phyloP scores from a whole-genome alignment of 2,113 vertebrate species.

The Bungarus multicinctus region DNA sequence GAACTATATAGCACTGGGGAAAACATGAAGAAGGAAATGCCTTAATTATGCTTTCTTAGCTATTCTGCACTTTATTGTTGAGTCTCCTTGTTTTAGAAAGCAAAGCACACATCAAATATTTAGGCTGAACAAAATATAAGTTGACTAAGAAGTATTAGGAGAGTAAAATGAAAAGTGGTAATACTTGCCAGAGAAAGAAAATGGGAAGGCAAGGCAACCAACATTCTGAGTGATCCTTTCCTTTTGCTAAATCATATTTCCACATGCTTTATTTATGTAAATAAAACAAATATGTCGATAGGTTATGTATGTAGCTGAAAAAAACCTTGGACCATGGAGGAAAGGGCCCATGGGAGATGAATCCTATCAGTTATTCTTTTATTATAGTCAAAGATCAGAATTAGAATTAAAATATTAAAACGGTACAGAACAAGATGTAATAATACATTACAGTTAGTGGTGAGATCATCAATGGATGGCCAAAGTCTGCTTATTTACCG shows the following conservation, averaged over 20 bases:
- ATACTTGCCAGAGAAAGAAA: conserved; percentile 35
- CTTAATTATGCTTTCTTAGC: conserved; percentile 1
- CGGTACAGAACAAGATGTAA: too few species aligned
- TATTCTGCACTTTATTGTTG: not conserved
- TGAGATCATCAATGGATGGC: too few species aligned
- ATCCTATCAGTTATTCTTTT: conserved; percentile 21
- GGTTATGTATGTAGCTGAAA: conserved; percentile 52
- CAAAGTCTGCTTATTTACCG: too few species aligned
- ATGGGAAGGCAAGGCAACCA: conserved; percentile 7
- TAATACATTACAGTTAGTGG: too few species aligned
- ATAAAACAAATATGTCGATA: conserved; percentile 58
- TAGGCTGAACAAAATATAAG: not conserved
- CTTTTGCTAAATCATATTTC: conserved; percentile 39
- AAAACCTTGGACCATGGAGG: conserved; percentile 56
- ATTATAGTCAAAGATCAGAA: too few species aligned
- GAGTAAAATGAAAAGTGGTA: not conserved
- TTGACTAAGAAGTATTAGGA: not conserved
- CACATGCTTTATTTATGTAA: conserved; percentile 48
- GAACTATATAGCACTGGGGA: not conserved
- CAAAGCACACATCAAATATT: conserved; percentile 2
- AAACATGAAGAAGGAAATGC: not conserved
- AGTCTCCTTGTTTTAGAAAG: not conserved
- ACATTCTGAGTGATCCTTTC: conserved; percentile 41
- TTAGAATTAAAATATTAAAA: too few species aligned
- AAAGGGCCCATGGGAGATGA: conserved; percentile 50